Conservation (phyloP, 2,113 vertebrate genomes). For the Phalacrocorax pelagicus region DNA sequence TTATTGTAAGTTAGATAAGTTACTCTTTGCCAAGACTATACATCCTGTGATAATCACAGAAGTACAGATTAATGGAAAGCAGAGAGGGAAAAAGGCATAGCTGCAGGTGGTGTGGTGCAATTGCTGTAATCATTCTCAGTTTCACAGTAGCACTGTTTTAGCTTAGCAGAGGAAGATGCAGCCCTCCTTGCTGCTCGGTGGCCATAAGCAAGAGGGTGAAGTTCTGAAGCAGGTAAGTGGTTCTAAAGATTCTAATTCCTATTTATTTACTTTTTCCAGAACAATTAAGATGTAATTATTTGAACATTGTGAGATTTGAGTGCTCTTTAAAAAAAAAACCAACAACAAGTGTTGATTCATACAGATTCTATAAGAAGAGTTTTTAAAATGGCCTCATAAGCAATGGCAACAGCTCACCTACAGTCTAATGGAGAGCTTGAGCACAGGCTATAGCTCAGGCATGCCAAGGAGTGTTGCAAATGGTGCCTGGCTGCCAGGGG, state of each 20-base stretch:
- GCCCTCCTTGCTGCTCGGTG: not conserved
- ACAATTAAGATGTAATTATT: not conserved
- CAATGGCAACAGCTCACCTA: not conserved
- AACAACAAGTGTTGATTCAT: not conserved
- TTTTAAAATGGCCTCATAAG: not conserved
- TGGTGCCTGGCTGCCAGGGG: not conserved
- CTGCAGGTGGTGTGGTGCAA: not conserved
- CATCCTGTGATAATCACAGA: not conserved
- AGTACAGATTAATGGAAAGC: not conserved
- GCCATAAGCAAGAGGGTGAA: not conserved
- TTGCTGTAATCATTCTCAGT: not conserved
- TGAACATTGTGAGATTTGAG: not conserved
- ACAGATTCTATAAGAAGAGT: not conserved
- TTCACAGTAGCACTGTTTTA: not conserved
- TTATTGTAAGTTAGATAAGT: not conserved
- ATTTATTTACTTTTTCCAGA: not conserved
- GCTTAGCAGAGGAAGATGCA: not conserved
- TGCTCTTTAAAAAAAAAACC: not conserved
- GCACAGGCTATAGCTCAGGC: not conserved
- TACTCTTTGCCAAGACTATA: not conserved
- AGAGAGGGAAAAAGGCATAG: not conserved
- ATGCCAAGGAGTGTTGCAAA: rapidly evolving
- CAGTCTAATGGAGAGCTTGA: not conserved
- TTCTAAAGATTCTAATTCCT: not conserved
- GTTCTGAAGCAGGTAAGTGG: not conserved